phyloP scores from a whole-genome alignment of 2,797 vertebrate species.

The Pyrocephalus nanus region DNA sequence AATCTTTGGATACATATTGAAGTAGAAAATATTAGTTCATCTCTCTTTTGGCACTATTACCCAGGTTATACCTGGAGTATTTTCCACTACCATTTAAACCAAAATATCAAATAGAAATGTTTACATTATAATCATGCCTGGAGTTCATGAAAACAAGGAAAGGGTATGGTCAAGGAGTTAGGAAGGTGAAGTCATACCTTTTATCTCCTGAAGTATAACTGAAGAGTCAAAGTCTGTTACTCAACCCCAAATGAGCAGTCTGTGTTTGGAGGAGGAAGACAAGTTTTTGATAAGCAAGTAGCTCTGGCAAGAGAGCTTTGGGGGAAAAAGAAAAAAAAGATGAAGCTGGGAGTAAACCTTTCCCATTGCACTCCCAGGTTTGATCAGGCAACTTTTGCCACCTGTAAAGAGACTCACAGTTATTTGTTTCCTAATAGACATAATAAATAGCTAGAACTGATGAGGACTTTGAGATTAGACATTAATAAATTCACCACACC shows the following conservation, averaged over 20 bases:
- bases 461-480: neutral
- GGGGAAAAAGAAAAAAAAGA: accelerated
- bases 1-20: neutral
- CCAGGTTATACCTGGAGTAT: neutral
- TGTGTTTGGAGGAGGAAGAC: neutral
- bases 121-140: neutral
- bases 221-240: neutral
- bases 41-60: neutral
- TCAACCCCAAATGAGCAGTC: neutral
- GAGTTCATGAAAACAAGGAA: neutral
- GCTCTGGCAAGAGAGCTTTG: neutral
- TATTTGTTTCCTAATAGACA: neutral
- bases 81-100: neutral
- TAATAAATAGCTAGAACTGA: neutral
- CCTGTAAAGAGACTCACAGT: neutral
- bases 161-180: neutral
- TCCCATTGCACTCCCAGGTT: neutral
- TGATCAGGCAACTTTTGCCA: neutral
- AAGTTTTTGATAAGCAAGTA: neutral
- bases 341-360: neutral
- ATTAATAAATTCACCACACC: neutral
- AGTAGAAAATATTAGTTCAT: neutral
- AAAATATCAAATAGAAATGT: neutral
- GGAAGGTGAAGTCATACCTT: neutral
- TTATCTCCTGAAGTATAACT: neutral